Percentiles rank a stretch among this genome's conserved stretches.
Conservation (phyloP, 2,797 vertebrate genomes). For the Helarctos malayanus region DNA sequence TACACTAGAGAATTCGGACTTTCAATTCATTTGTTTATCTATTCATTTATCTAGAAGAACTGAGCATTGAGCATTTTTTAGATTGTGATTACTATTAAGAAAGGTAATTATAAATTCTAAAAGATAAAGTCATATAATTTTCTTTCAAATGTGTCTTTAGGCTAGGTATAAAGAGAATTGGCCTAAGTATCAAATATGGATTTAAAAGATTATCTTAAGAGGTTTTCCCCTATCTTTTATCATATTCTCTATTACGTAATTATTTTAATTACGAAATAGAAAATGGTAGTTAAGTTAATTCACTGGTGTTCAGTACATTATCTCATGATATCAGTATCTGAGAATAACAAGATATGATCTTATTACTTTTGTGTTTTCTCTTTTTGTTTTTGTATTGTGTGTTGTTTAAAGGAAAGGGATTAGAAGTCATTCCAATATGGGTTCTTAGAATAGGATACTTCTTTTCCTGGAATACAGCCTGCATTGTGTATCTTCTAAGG, state of each 20-base stretch:
- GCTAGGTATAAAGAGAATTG: background rate
- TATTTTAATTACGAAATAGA: background rate
- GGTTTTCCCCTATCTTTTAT: background rate
- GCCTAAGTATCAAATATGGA: background rate
- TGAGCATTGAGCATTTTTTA: background rate
- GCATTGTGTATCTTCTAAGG: background rate
- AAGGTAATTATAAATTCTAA: background rate
- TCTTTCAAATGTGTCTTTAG: background rate
- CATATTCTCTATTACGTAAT: background rate
- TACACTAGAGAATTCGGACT: background rate
- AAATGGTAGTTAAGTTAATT: background rate
- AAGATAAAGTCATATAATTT: background rate
- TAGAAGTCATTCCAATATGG: background rate
- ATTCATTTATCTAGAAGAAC: background rate
- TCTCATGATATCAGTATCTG: background rate
- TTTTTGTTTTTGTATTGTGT: background rate
- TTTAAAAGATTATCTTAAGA: background rate
- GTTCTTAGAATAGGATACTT: background rate
- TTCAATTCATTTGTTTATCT: background rate
- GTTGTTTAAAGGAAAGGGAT: background rate
- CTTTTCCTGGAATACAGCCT: background rate
- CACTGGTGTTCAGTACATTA: background rate
- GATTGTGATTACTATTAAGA: background rate
- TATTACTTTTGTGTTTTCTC: background rate
- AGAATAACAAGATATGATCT: background rate